phyloP scores from a whole-genome alignment of 2,797 vertebrate species.

The Discoglossus pictus region DNA sequence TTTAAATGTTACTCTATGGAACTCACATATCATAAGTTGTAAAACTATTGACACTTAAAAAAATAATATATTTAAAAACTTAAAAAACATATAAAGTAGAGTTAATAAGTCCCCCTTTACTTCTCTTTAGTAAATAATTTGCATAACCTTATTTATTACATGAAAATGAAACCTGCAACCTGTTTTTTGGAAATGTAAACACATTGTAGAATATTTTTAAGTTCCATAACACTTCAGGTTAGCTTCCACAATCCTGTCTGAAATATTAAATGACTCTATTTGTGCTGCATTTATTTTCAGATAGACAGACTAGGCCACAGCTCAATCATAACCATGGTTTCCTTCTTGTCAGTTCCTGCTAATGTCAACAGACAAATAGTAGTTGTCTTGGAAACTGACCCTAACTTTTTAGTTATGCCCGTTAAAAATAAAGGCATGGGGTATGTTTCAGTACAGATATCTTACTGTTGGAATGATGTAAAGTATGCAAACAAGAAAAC shows the following conservation, averaged over 20 bases:
- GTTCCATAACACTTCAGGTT: too few species aligned
- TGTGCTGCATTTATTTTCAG: conserved; percentile 3
- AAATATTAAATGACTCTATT: neutral
- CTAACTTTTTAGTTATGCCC: conserved; percentile 1
- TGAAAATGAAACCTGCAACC: too few species aligned
- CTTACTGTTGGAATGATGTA: neutral
- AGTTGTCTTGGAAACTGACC: conserved; percentile 5
- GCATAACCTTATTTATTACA: too few species aligned
- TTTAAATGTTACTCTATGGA: too few species aligned
- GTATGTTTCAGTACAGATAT: neutral
- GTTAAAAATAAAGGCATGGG: neutral
- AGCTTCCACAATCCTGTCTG: conserved; percentile 6
- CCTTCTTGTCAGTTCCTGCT: conserved; percentile 3
- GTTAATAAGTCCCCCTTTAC: too few species aligned
- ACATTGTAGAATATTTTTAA: too few species aligned
- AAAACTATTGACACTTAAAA: too few species aligned
- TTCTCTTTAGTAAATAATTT: too few species aligned
- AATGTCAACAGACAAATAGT: conserved; percentile 35
- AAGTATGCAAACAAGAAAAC: conserved; percentile 2
- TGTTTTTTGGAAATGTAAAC: too few species aligned
- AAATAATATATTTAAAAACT: too few species aligned
- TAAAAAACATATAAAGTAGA: too few species aligned
- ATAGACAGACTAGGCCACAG: neutral
- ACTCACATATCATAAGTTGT: too few species aligned
- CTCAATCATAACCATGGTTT: neutral